Conservation (phyloP, 2,113 vertebrate species). For the Cathartes aura region DNA sequence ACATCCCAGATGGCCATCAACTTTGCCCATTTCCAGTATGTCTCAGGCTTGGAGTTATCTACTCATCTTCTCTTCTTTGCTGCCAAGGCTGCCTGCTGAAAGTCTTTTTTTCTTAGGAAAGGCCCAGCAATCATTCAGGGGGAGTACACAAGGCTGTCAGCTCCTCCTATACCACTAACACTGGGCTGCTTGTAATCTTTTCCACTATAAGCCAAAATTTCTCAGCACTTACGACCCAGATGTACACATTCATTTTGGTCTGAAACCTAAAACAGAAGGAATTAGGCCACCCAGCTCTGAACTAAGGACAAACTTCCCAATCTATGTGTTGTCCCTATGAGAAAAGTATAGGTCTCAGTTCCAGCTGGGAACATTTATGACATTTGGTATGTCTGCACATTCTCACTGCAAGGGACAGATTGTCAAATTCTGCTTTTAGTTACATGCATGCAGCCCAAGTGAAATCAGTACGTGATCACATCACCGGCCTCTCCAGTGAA, state of each 20-base stretch:
- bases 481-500: conserved; percentile 14
- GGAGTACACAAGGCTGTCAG: background rate
- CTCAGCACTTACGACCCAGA: conserved; percentile 29
- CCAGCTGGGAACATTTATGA: conserved; percentile 70
- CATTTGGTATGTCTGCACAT: conserved; percentile 65
- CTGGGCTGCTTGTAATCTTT: conserved; percentile 56
- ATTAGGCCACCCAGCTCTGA: conserved; percentile 59
- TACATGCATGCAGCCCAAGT: background rate
- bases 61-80: background rate
- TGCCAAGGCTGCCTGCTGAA: conserved; percentile 24
- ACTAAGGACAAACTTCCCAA: conserved; percentile 57
- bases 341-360: conserved; percentile 46
- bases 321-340: conserved; percentile 32
- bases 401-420: conserved; percentile 56
- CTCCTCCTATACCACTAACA: conserved; percentile 40
- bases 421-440: conserved; percentile 59
- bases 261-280: conserved; percentile 64
- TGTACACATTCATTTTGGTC: conserved; percentile 54
- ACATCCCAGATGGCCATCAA: background rate
- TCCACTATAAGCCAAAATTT: conserved; percentile 67
- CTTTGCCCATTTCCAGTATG: background rate
- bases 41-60: background rate
- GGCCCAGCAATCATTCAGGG: background rate
- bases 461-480: conserved; percentile 38
- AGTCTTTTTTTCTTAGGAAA: conserved; percentile 14